Base-by-base conservation (phyloP, 2,888 invertebrate species). In the Sphecodes monilicornis region DNA sequence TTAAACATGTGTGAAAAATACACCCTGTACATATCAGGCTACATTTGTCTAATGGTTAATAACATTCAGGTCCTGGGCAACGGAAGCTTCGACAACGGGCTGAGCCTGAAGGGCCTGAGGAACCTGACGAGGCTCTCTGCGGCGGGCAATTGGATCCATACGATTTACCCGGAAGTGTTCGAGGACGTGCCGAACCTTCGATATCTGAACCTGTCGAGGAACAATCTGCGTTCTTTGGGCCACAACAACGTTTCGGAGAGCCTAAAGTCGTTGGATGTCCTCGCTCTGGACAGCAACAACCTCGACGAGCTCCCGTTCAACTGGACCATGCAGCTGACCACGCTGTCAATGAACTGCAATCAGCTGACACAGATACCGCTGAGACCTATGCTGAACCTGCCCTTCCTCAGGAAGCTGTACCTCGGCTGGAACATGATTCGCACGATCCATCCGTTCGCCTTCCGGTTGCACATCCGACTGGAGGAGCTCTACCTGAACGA, bases 291-390 rank as follows among this genome's bases (percentile, higher is more conserved):
- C 73, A 36, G 82, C 16, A 94, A 94, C 75, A 77, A 50, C 8
- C 72, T 93, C 6, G 57, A 46, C 0, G 22, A 10, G 3, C 26
- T 93, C 1, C 91, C 92, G 1, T 81, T 88, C 72, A 79, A 90
- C 0, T 64, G 43, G 5, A 78, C 89, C 22, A 41, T 22, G 60
- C 78, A 87, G 5, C 60, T 94, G 6, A 88, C 80, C 0, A 91
- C 74, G 46, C 84, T 93, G 0, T 91, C 91, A 0, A 43, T 93
- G 36, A 89, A 88, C 26, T 80, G 90, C 39, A 94, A 94, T 71
- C 36, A 85, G 0, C 86, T 94, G 26, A 84, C 78, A 3, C 36
- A 69, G 10, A 80, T 94, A 22, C 69, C 76, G 3, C 22, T 84
- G 1, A 80, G 87, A 1, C 46, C 80, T 3, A 92, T 94, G 6